Base-by-base conservation (phyloP, 2,797 vertebrate genomes). In the Danio tinwini region DNA sequence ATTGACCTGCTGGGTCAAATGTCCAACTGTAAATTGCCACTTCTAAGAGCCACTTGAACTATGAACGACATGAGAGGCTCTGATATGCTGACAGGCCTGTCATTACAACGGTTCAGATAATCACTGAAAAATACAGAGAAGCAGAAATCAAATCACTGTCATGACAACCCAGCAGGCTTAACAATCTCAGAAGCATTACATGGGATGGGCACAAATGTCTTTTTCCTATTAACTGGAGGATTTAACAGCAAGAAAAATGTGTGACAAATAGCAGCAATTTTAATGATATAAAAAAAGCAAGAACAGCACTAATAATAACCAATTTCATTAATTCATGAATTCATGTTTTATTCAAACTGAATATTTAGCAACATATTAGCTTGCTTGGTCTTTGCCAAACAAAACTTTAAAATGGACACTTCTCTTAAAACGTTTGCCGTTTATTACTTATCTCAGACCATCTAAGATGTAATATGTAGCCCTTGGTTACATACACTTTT, bases 261-360 rank as follows among this genome's bases (percentile, higher is more conserved):
- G 59, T 42, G 5, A n/a, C 49, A 64, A 64, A 85, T 58, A 71
- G 78, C 65, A 83, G 45, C 49, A 84, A 85, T 67, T 63, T 19
- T 58, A 84, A 77, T 65, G 78, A 81, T 65, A 84, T 74, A 76
- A 82, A 29, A 55, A 83, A 12, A 62, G 76, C 45, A 64, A 64
- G 47, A 71, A 63, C 40, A 42, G 55, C 67, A 19, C 45, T 50
- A 29, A 29, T 58, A 47, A 58, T 68, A 5, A 53, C 58, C 53
- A 16, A 68, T 76, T 63, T 67, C 16, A 29, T 39, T 53, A 42
- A 29, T 67, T 67, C 53, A n/a, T n/a, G n/a, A n/a, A n/a, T n/a
- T n/a, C n/a, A n/a, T 0, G 14, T 45, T 76, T 55, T 39, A 68
- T 58, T 58, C 10, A 68, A 76, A 68, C 40, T 29, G 16, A 7